phyloP scores from a whole-genome alignment of 1,140 invertebrate genomes.

The Hypsibius dujardini region DNA sequence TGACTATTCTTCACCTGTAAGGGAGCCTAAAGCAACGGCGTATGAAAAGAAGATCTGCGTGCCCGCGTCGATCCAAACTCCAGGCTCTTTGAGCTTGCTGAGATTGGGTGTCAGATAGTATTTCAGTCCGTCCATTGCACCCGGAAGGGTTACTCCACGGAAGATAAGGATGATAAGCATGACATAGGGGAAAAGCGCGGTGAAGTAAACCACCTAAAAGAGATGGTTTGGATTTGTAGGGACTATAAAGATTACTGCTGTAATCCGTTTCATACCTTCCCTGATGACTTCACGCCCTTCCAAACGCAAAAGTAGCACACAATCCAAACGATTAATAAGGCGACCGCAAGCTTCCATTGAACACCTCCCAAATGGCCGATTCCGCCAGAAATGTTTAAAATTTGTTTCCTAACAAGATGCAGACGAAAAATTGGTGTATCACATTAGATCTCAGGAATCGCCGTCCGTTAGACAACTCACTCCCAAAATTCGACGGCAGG shows the following conservation, averaged over 20 bases:
- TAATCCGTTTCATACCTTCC: constrained; percentile 47
- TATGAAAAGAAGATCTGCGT: constrained; percentile 96
- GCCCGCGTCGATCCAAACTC: constrained; percentile 88
- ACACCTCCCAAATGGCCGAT: constrained; percentile 62
- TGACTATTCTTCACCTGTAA: constrained; percentile 42
- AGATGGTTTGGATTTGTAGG: constrained; percentile 18
- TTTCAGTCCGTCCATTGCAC: constrained; percentile 70
- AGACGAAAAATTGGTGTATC: background rate
- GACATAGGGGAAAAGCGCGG: constrained; percentile 82
- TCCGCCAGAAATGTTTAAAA: constrained; percentile 66
- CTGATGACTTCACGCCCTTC: constrained; percentile 91
- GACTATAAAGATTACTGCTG: background rate
- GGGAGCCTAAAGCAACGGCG: constrained; percentile 71
- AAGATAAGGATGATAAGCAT: constrained; percentile 68
- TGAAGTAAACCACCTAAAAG: constrained; percentile 66
- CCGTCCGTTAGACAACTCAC: too few relatives aligned
- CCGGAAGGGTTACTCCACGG: constrained; percentile 72
- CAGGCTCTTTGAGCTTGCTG: constrained; percentile 59
- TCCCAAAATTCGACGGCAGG: constrained; percentile 16
- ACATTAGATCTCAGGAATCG: too few relatives aligned
- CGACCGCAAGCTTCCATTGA: constrained; percentile 74
- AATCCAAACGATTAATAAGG: constrained; percentile 70
- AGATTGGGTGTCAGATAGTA: constrained; percentile 81
- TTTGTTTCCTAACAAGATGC: constrained; percentile 50
- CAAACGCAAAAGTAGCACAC: constrained; percentile 91